phyloP scores from a whole-genome alignment of 2,888 invertebrate species.

The Drosophila anomelani region DNA sequence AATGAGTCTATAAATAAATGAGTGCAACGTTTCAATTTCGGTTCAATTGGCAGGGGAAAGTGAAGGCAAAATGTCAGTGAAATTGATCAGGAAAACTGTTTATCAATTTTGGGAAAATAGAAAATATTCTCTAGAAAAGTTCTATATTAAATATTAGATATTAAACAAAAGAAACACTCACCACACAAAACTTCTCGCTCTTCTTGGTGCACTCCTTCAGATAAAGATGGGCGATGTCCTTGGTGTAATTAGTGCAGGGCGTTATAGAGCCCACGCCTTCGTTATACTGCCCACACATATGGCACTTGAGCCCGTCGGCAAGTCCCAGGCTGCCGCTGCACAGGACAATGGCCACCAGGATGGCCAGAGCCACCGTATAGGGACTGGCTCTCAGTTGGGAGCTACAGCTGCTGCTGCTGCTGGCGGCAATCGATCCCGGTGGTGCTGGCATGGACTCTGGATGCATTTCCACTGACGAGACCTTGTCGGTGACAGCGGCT shows the following conservation, averaged over 20 bases:
- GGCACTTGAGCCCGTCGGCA: conserved; percentile 86
- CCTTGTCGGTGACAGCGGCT: conserved; percentile 41
- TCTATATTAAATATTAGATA: background rate
- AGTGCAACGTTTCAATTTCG: conserved; percentile 46
- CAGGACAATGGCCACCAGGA: conserved; percentile 71
- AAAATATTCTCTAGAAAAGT: background rate
- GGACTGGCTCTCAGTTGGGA: conserved; percentile 45
- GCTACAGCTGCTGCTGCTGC: conserved; percentile 20
- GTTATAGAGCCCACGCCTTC: conserved; percentile 94
- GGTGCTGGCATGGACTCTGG: conserved; percentile 31
- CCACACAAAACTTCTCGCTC: conserved; percentile 90
- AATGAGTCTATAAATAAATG: conserved; percentile 51
- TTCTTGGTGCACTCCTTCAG: conserved; percentile 89
- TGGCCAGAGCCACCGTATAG: conserved; percentile 30
- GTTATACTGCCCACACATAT: conserved; percentile 93
- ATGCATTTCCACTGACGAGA: conserved; percentile 35
- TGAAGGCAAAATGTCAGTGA: background rate
- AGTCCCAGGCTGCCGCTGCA: conserved; percentile 72
- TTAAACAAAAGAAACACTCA: conserved; percentile 86
- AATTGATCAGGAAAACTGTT: background rate
- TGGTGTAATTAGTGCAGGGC: conserved; percentile 91
- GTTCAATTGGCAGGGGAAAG: conserved; percentile 14
- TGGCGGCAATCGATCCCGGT: conserved; percentile 28
- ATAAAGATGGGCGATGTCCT: conserved; percentile 87
- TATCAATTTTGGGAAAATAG: background rate